These are phyloP conservation scores for Hydriomena furcata DNA, from an alignment of 2,888 invertebrate species.

Conservation along the genomic window DNA sequence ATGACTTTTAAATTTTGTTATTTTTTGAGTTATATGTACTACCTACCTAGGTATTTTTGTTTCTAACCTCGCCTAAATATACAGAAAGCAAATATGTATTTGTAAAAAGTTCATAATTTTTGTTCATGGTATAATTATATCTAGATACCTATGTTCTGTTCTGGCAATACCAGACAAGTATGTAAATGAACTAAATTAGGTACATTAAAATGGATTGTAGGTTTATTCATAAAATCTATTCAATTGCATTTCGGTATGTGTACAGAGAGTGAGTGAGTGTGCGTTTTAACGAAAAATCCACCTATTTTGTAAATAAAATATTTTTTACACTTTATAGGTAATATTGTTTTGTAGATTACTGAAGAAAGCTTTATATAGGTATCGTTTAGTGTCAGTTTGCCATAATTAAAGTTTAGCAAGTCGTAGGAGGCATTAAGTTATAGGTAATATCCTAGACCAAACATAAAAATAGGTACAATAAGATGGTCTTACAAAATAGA, in stretches of 20 bases:
- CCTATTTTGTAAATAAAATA: slow-evolving; percentile 79
- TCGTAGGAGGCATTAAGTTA: slow-evolving; percentile 35
- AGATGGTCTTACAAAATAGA: too few relatives aligned
- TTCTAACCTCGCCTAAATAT: too few relatives aligned
- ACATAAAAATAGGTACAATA: too few relatives aligned
- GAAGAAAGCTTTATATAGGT: slow-evolving; percentile 75
- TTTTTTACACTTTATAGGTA: slow-evolving; percentile 76
- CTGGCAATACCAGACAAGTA: background rate
- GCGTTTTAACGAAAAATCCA: slow-evolving; percentile 80
- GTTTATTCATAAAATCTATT: slow-evolving; percentile 16
- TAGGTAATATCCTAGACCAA: background rate
- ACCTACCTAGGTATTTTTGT: too few relatives aligned
- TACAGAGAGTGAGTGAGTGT: slow-evolving; percentile 62
- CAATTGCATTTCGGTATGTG: slow-evolving; percentile 43
- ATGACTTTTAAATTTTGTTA: too few relatives aligned
- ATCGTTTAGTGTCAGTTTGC: slow-evolving; percentile 67
- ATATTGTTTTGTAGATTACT: slow-evolving; percentile 58
- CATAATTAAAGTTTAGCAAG: slow-evolving; percentile 55
- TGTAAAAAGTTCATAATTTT: too few relatives aligned
- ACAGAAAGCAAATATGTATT: too few relatives aligned
- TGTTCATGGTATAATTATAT: too few relatives aligned
- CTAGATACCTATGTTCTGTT: background rate
- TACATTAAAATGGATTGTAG: slow-evolving; percentile 1
- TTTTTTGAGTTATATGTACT: too few relatives aligned
- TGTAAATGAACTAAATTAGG: too few relatives aligned